Evolutionary conservation across 2,888 invertebrate genomes (phyloP).

Genomic region (Oegoconia quadripuncta): DNA sequence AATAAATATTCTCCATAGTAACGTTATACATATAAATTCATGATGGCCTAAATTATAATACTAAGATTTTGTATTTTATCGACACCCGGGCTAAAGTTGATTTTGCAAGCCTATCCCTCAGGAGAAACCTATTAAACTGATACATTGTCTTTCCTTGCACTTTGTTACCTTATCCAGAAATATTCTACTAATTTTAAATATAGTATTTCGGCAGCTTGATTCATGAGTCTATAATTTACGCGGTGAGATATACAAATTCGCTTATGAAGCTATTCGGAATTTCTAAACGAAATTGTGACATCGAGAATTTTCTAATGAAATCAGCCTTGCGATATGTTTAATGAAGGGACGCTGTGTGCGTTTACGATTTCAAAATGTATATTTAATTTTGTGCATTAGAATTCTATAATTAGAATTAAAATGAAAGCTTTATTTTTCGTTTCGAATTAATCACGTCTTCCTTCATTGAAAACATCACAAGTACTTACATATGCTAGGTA

Average conservation of each 20-base stretch:
- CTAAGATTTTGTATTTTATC: conserved; percentile 40
- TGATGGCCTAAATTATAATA: conserved; percentile 30
- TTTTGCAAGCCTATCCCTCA: neutral
- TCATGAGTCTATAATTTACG: conserved; percentile 59
- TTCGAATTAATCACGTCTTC: conserved; percentile 18
- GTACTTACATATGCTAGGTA: conserved; percentile 27
- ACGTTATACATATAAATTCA: conserved; percentile 65
- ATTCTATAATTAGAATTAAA: conserved; percentile 24
- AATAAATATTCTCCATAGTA: conserved; percentile 62
- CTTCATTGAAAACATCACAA: conserved; percentile 62
- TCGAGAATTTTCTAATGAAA: conserved; percentile 20
- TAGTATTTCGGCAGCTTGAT: conserved; percentile 53
- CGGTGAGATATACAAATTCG: conserved; percentile 58
- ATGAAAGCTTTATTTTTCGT: conserved; percentile 16
- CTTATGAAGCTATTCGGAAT: conserved; percentile 53
- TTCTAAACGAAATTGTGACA: conserved; percentile 35
- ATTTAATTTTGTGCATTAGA: conserved; percentile 31
- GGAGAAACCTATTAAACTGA: conserved; percentile 27
- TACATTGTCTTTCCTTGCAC: conserved; percentile 38
- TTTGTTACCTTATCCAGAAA: conserved; percentile 21
- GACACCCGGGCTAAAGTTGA: conserved; percentile 25
- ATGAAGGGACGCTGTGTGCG: conserved; percentile 49
- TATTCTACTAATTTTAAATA: conserved; percentile 45
- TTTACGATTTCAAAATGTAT: conserved; percentile 20
- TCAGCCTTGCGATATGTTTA: conserved; percentile 55